Evolutionary conservation across 1,140 invertebrate species (phyloP).

Genomic region (Leptinotarsa defecta): DNA sequence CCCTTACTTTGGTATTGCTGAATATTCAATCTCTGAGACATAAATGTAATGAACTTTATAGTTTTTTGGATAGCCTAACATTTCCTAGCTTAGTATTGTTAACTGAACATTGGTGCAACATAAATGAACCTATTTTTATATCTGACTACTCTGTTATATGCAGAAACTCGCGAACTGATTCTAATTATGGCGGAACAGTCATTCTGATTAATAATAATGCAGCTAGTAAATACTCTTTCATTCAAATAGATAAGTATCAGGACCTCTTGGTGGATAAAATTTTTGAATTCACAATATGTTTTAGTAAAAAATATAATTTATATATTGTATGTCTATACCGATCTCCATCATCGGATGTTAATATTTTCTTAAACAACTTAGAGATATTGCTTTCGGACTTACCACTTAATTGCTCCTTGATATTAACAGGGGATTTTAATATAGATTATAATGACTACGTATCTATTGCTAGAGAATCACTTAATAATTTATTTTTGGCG

Average conservation of each 20-base stretch:
- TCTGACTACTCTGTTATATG: conserved; percentile 3
- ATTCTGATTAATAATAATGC: background rate
- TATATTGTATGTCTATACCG: background rate
- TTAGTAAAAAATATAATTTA: background rate
- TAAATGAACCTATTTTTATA: background rate
- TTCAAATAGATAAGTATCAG: background rate
- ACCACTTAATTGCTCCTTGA: background rate
- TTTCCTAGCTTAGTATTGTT: background rate
- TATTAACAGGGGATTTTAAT: background rate
- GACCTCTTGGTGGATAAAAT: background rate
- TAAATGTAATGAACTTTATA: conserved; percentile 6
- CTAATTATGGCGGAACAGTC: background rate
- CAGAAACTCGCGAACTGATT: background rate
- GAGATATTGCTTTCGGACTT: background rate
- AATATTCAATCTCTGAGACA: background rate
- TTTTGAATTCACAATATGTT: background rate
- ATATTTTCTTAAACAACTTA: background rate
- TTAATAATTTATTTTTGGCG: background rate
- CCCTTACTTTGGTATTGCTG: no score
- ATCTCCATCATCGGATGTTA: background rate
- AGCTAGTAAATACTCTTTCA: background rate
- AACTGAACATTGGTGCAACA: conserved; percentile 3
- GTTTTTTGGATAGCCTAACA: background rate
- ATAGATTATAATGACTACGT: background rate
- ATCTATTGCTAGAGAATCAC: background rate